Base-by-base conservation (phyloP, 1,140 invertebrate genomes). In the Aradophagus sp. region DNA sequence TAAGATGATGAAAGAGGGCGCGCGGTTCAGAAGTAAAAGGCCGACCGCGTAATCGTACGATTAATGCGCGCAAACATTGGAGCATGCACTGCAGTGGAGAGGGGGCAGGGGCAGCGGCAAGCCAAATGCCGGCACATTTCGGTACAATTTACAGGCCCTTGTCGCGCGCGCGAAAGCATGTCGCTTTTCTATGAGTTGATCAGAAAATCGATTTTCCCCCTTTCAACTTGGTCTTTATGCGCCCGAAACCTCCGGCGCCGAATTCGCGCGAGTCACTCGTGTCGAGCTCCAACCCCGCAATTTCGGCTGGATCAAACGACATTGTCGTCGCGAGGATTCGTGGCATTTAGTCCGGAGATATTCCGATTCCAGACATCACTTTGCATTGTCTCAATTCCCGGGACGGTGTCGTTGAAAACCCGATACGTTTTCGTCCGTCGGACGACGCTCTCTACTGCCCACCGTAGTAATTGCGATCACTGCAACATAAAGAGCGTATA, bases 121-220 rank as follows among this genome's bases (percentile, higher is more conserved):
- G 52, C 44, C 42, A 69, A 63, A 62, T 38, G 35, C 42, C 23
- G 19, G 42, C 36, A 31, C 50, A 63, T 71, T 63, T 63, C 16
- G 27, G 45, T 44, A 26, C 52, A 63, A 71, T 71, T 71, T 71
- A 39, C 35, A 53, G 47, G 53, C 53, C 47, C 53, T 71, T n/a
- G n/a, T n/a, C n/a, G n/a, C n/a, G n/a, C n/a, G n/a, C n/a, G n/a
- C n/a, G n/a, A n/a, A n/a, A n/a, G n/a, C n/a, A n/a, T 38, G 45
- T 52, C 19, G 52, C 50, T 58, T 70, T 70, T 70, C 44, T 41
- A 44, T 34, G 56, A 59, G 42, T 70, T 52, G 52, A 70, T 58
- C 58, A 48, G 58, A 58, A 70, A 70, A 70, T 70, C 67, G 67
- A 70, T n/a, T 63, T 58, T 55, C 42, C 58, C 56, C 23, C 47